Percentiles rank a stretch among this genome's conserved stretches.
Evolutionary conservation across 2,888 invertebrate genomes (phyloP).

Genomic region (Drosophila quinaria): DNA sequence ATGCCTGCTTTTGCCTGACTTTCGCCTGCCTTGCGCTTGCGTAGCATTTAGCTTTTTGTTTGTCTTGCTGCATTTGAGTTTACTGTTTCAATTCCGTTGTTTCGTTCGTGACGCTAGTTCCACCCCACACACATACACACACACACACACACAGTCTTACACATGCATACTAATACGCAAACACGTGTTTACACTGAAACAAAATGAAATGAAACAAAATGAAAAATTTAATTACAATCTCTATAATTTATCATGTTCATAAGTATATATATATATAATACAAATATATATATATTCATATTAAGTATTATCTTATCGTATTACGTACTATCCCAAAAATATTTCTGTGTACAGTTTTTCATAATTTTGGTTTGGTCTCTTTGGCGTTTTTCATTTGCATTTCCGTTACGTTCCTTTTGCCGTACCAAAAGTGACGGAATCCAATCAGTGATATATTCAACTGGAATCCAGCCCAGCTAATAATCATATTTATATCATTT

Average conservation of each 20-base stretch:
- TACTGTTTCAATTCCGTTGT: conserved; percentile 41
- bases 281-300: conserved; percentile 10
- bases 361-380: conserved; percentile 15
- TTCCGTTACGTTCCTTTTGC: conserved; percentile 40
- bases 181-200: conserved; percentile 18
- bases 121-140: conserved; percentile 19
- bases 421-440: conserved; percentile 33
- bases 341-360: conserved; percentile 28
- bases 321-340: conserved; percentile 31
- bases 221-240: conserved; percentile 22
- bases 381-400: conserved; percentile 37
- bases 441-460: not conserved
- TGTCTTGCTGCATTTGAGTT: conserved; percentile 32
- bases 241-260: conserved; percentile 26
- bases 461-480: conserved; percentile 20
- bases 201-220: conserved; percentile 34
- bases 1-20: conserved; percentile 25
- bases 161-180: conserved; percentile 30
- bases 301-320: conserved; percentile 11
- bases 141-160: conserved; percentile 17
- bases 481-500: conserved; percentile 16
- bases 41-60: conserved; percentile 55
- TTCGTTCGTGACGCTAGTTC: conserved; percentile 47
- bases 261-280: conserved; percentile 9
- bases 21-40: conserved; percentile 39